Evolutionary conservation across 2,113 vertebrate species (phyloP).

Genomic region (Planiliza haematocheilus): DNA sequence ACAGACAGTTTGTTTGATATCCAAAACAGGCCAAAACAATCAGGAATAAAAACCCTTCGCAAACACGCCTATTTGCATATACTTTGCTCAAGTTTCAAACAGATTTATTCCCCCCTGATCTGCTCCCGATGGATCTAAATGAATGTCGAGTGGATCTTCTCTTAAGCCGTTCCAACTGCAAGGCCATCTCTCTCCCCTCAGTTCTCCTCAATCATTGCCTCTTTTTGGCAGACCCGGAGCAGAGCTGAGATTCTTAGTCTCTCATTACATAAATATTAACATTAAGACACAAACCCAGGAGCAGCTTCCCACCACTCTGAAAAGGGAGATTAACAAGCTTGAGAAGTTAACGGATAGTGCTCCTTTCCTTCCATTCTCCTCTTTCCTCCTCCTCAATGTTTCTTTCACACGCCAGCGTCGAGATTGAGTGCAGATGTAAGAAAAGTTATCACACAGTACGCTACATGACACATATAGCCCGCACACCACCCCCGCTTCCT

Average conservation of each 20-base stretch:
- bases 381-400: conserved; percentile 18
- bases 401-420: conserved; percentile 24
- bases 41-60: conserved; percentile 1
- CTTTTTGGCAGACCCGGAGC: conserved; percentile 37
- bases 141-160: conserved; percentile 9
- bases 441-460: conserved; percentile 44
- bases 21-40: conserved; percentile 3
- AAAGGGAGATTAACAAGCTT: conserved; percentile 46
- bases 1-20: conserved; percentile 22
- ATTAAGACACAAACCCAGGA: conserved; percentile 47
- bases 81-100: conserved; percentile 19
- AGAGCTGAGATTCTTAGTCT: conserved; percentile 32
- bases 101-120: neutral
- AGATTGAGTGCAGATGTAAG: conserved; percentile 62
- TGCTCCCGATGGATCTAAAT: conserved; percentile 5
- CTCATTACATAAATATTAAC: conserved; percentile 70
- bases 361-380: neutral
- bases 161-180: conserved; percentile 19
- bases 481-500: neutral
- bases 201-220: neutral
- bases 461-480: conserved; percentile 25
- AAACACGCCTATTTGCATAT: conserved; percentile 8
- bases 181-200: neutral
- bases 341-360: conserved; percentile 13
- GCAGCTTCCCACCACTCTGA: conserved; percentile 33